Evolutionary conservation across 2,113 vertebrate genomes (phyloP).

Genomic region (human): GRCh38 chr9:11142001-11142500

Average conservation of each 20-base stretch:
- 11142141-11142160: background rate
- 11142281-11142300: background rate
- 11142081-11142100: background rate
- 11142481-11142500: background rate
- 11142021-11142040: background rate
- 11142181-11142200: background rate
- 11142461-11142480: background rate
- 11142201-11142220: background rate
- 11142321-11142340: background rate
- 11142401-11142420: background rate
- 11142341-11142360: background rate
- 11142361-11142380: background rate
- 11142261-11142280: background rate
- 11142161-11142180: background rate
- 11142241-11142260: background rate
- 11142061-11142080: background rate
- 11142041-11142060: background rate
- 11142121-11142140: background rate
- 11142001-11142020: background rate
- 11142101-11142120: background rate
- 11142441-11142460: background rate
- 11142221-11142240: background rate
- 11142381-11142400: background rate
- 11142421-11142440: background rate
- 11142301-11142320: background rate